phyloP scores from a whole-genome alignment of 2,113 vertebrate species.

The Lucifuga dentata region DNA sequence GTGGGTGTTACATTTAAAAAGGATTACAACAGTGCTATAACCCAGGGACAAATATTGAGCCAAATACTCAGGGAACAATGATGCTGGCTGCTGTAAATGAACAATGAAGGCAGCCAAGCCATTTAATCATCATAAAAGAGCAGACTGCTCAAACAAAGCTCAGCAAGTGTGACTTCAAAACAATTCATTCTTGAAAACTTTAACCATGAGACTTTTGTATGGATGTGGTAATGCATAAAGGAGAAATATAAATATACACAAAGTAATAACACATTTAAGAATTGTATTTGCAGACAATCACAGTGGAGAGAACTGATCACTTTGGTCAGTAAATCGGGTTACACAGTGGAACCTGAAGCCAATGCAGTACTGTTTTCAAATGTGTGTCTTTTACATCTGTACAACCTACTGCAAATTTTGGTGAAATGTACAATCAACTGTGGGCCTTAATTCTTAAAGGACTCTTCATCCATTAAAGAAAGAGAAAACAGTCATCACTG shows the following conservation, averaged over 20 bases:
- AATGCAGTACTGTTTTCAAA: neutral
- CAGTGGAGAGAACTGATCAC: conserved; percentile 2
- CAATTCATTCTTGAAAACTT: neutral
- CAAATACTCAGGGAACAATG: neutral
- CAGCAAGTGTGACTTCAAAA: neutral
- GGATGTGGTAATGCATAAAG: conserved; percentile 1
- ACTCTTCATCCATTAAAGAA: conserved; percentile 6
- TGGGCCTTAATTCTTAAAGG: conserved; percentile 12
- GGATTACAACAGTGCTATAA: conserved; percentile 2
- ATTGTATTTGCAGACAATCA: conserved; percentile 7
- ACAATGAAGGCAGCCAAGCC: neutral
- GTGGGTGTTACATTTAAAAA: too few species aligned
- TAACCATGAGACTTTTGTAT: neutral
- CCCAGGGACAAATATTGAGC: neutral
- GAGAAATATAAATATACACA: neutral
- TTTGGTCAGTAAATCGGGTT: neutral
- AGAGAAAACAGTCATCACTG: neutral
- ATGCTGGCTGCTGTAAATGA: neutral
- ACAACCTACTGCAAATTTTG: too few species aligned
- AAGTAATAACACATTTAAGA: neutral
- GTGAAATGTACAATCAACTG: too few species aligned
- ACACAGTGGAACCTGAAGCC: neutral
- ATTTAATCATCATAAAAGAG: conserved; percentile 6
- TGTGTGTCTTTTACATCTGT: too few species aligned
- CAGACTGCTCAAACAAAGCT: neutral